Percentiles rank a stretch among this genome's conserved stretches.
Conservation (phyloP, 2,888 invertebrate species). For the Platerodrilus igneus region DNA sequence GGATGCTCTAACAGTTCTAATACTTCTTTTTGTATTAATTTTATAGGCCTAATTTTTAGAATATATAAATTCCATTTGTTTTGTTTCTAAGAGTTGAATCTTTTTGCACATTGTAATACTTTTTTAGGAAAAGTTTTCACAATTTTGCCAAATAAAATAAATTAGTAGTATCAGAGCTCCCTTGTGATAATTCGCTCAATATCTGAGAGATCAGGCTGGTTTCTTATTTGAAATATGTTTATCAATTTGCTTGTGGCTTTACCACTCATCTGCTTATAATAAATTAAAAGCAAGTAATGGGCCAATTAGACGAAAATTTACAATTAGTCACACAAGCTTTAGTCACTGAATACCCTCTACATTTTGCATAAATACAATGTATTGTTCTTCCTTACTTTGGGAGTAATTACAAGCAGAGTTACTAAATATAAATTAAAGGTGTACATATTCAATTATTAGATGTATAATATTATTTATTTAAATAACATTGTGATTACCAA, state of each 20-base stretch:
- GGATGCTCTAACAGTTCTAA: slow-evolving; percentile 28
- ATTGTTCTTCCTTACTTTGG: slow-evolving; percentile 42
- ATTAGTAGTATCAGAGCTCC: slow-evolving; percentile 37
- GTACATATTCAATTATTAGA: slow-evolving; percentile 17
- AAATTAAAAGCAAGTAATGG: slow-evolving; percentile 3
- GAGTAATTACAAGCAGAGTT: slow-evolving; percentile 40
- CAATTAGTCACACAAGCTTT: slow-evolving; percentile 28
- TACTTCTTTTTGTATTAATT: slow-evolving; percentile 6
- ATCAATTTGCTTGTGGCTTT: slow-evolving; percentile 26
- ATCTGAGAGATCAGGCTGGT: slow-evolving; percentile 34
- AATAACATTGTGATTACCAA: slow-evolving; percentile 18
- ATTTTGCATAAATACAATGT: slow-evolving; percentile 38
- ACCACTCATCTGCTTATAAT: slow-evolving; percentile 18
- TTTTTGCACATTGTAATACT: not conserved
- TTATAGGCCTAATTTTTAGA: not conserved
- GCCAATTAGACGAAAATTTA: slow-evolving; percentile 8
- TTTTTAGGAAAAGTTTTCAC: too few species aligned
- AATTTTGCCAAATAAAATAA: slow-evolving; percentile 17
- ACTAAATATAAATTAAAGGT: slow-evolving; percentile 7
- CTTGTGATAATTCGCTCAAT: slow-evolving; percentile 44
- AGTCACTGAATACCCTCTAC: slow-evolving; percentile 32
- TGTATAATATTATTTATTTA: slow-evolving; percentile 16
- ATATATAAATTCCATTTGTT: not conserved
- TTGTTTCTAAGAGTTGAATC: not conserved
- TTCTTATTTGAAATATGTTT: slow-evolving; percentile 31